Conservation (phyloP, 1,140 invertebrate species). For the Drosophila kohkoa region DNA sequence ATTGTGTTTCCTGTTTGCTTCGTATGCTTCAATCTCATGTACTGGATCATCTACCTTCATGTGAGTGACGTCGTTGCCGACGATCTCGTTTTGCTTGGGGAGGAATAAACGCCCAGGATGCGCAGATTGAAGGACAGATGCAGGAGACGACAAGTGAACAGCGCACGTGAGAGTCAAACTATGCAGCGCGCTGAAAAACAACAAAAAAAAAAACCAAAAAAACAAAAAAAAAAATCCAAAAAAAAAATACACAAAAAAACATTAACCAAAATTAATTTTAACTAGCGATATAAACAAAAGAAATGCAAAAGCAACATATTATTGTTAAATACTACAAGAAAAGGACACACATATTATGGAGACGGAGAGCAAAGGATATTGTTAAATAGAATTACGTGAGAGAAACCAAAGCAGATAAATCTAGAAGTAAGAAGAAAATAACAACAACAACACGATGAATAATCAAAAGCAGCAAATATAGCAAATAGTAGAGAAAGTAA, state of each 20-base stretch:
- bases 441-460: conserved; percentile 59
- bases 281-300: conserved; percentile 65
- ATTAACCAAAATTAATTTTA: conserved; percentile 76
- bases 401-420: conserved; percentile 45
- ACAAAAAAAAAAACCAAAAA: conserved; percentile 32
- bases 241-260: conserved; percentile 44
- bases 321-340: conserved; percentile 72
- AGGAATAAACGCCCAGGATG: conserved; percentile 85
- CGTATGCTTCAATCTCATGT: conserved; percentile 98
- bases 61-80: conserved; percentile 97
- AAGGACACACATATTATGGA: conserved; percentile 67
- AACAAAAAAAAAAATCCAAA: conserved; percentile 39
- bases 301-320: conserved; percentile 69
- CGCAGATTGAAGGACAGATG: conserved; percentile 10
- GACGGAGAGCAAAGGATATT: conserved; percentile 73
- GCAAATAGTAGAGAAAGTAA: conserved; percentile 70
- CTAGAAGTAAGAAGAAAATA: conserved; percentile 23
- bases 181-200: conserved; percentile 74
- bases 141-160: conserved; percentile 49
- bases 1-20: conserved; percentile 98
- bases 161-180: conserved; percentile 79
- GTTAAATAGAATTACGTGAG: conserved; percentile 78
- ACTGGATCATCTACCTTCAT: conserved; percentile 98
- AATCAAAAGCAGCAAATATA: conserved; percentile 78
- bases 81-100: conserved; percentile 94